Evolutionary conservation across 2,888 invertebrate genomes (phyloP).

Genomic region (Agonopterix heracliana): DNA sequence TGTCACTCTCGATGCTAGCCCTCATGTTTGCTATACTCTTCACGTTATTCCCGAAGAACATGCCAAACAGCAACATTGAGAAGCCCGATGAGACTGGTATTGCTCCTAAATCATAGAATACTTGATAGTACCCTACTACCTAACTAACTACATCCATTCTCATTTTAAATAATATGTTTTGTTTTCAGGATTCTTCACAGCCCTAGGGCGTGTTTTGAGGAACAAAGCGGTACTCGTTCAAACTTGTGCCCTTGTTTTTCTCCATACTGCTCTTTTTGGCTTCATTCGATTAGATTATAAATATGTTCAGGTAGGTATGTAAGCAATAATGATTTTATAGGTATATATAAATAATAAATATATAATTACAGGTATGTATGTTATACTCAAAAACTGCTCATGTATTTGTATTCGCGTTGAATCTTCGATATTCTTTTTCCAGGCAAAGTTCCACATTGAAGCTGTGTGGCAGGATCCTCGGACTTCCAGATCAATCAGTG

Average conservation of each 20-base stretch:
- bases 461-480: conserved; percentile 46
- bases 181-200: conserved; percentile 33
- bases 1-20: conserved; percentile 49
- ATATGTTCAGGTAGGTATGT: conserved; percentile 46
- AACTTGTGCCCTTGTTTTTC: conserved; percentile 37
- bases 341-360: no score
- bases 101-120: conserved; percentile 1
- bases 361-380: no score
- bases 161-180: not conserved
- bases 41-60: conserved; percentile 48
- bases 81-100: conserved; percentile 25
- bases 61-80: conserved; percentile 30
- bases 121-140: no score
- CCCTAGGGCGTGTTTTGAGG: conserved; percentile 34
- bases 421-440: no score
- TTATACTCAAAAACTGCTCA: no score
- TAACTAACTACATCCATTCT: no score
- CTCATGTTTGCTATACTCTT: conserved; percentile 58
- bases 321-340: not conserved
- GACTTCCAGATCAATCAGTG: conserved; percentile 43
- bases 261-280: conserved; percentile 46
- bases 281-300: conserved; percentile 47
- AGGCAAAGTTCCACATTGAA: conserved; percentile 56
- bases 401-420: no score
- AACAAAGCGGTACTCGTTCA: conserved; percentile 47